These are phyloP conservation scores for Cylloceria caligata DNA, from an alignment of 2,888 invertebrate species.

Conservation along the genomic window DNA sequence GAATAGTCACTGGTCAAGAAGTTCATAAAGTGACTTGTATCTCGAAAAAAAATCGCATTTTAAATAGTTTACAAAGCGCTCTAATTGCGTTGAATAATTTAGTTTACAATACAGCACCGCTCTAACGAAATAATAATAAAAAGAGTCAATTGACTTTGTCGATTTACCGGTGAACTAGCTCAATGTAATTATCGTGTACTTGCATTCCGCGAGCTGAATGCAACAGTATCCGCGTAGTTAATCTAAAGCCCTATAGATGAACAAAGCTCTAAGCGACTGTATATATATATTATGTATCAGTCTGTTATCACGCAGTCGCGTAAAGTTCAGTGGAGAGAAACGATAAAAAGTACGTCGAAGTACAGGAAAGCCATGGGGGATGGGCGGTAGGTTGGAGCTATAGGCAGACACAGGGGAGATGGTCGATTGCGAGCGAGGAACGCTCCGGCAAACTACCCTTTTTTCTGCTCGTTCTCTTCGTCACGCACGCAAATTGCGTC, in stretches of 20 bases:
- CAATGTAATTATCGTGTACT: slow-evolving; percentile 7
- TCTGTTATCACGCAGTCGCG: background rate
- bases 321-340: background rate
- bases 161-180: background rate
- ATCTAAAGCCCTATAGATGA: slow-evolving; percentile 10
- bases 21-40: too few relatives aligned
- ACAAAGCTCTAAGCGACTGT: slow-evolving; percentile 1
- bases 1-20: too few relatives aligned
- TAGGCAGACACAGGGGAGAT: slow-evolving; percentile 8
- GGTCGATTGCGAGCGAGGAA: slow-evolving; percentile 16
- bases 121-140: background rate
- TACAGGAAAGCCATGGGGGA: background rate
- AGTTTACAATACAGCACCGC: background rate
- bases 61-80: too few relatives aligned
- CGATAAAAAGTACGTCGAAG: slow-evolving; percentile 15
- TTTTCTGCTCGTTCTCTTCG: slow-evolving; percentile 37
- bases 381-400: background rate
- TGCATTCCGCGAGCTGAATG: background rate
- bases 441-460: slow-evolving; percentile 3
- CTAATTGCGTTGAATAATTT: too few relatives aligned
- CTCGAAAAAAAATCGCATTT: too few relatives aligned
- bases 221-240: slow-evolving; percentile 1
- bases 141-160: background rate
- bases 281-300: slow-evolving; percentile 25
- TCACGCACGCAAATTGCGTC: slow-evolving; percentile 57